phyloP scores from a whole-genome alignment of 2,888 invertebrate species.

The Xylota sylvarum region DNA sequence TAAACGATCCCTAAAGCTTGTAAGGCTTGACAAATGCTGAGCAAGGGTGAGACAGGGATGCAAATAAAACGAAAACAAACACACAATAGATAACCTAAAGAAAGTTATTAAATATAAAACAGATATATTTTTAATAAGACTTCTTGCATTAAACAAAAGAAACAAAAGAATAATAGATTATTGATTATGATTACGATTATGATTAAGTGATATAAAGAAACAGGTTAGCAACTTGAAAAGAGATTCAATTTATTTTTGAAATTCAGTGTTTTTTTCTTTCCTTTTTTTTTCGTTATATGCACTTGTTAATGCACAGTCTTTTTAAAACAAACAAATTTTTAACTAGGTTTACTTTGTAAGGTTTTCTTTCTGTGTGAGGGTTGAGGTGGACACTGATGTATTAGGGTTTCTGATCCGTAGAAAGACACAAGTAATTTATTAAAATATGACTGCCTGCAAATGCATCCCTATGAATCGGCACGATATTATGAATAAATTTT shows the following conservation, averaged over 20 bases:
- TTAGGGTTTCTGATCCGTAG: too few relatives aligned
- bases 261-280: constrained; percentile 10
- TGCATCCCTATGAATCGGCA: too few relatives aligned
- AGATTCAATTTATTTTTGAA: constrained; percentile 53
- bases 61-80: constrained; percentile 27
- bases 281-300: constrained; percentile 21
- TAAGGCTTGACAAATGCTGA: constrained; percentile 60
- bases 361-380: neutral
- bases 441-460: too few relatives aligned
- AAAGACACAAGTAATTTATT: too few relatives aligned
- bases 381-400: too few relatives aligned
- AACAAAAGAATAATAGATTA: constrained; percentile 40
- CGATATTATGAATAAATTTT: too few relatives aligned
- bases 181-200: constrained; percentile 53
- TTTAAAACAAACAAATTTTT: constrained; percentile 8
- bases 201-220: constrained; percentile 63
- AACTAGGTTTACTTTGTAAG: constrained; percentile 3
- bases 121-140: constrained; percentile 77
- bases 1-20: constrained; percentile 71
- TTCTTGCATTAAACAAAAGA: constrained; percentile 65
- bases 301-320: constrained; percentile 62
- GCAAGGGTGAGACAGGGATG: constrained; percentile 15
- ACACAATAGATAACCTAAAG: constrained; percentile 43
- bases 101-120: constrained; percentile 72
- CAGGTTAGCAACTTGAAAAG: constrained; percentile 56